A percentile compares a stretch with the other conserved stretches of the same genome.
Conservation (phyloP, 2,888 invertebrate species). For the Rotaria socialis region DNA sequence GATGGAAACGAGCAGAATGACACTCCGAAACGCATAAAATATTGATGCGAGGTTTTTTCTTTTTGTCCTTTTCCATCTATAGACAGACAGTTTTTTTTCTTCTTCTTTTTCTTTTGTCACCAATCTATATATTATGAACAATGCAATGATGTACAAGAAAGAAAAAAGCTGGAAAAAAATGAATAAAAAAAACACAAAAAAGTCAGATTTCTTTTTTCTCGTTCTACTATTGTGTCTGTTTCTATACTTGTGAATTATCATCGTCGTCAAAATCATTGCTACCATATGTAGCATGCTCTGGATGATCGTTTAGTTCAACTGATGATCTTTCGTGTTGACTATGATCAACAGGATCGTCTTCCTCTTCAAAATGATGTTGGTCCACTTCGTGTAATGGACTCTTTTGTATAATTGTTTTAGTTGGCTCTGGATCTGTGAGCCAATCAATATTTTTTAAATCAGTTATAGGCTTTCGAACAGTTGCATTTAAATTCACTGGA, state of each 20-base stretch:
- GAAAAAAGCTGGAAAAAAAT: background rate
- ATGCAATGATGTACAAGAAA: constrained; percentile 20
- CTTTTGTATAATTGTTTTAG: background rate
- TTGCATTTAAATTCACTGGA: background rate
- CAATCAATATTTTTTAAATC: background rate
- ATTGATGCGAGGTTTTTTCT: background rate
- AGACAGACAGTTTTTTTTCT: background rate
- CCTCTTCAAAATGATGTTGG: background rate
- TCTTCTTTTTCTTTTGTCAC: background rate
- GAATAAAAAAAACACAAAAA: background rate
- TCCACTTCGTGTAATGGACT: background rate
- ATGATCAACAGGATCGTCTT: background rate
- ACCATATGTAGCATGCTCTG: background rate
- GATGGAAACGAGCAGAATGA: constrained; percentile 15
- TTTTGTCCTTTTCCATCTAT: background rate
- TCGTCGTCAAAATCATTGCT: background rate
- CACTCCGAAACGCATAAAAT: background rate
- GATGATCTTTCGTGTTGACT: background rate
- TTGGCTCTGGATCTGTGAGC: background rate
- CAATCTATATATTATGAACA: constrained; percentile 28
- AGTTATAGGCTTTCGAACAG: background rate
- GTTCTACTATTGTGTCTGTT: background rate
- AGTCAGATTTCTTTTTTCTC: background rate
- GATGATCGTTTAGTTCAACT: background rate
- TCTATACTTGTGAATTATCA: background rate